Percentiles rank a stretch among this genome's conserved stretches.
Conservation (phyloP, 2,113 vertebrate genomes). For the Chamaea fasciata region DNA sequence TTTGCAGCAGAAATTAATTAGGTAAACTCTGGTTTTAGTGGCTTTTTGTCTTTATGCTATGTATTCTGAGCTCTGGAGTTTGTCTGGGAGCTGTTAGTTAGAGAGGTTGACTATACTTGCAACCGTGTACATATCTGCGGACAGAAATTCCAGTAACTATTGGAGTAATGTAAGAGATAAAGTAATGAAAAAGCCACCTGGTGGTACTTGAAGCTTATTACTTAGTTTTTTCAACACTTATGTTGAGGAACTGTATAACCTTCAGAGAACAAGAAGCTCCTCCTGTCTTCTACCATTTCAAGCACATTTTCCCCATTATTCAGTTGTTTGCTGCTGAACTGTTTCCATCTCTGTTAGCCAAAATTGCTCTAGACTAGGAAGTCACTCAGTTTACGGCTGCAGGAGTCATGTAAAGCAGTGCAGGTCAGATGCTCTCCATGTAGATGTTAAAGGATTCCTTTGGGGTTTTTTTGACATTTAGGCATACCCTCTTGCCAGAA, state of each 20-base stretch:
- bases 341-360: background rate
- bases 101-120: background rate
- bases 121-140: rapidly evolving
- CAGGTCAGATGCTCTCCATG: background rate
- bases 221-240: background rate
- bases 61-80: background rate
- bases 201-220: background rate
- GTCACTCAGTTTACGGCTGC: background rate
- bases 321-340: background rate
- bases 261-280: background rate
- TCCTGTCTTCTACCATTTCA: background rate
- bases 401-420: background rate
- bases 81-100: background rate
- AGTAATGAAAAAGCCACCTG: background rate
- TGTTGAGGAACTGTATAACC: background rate
- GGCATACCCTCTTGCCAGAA: background rate
- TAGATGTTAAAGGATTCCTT: background rate
- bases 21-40: background rate
- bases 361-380: background rate
- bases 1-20: background rate
- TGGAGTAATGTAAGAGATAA: background rate
- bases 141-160: background rate
- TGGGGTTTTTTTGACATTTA: background rate
- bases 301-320: background rate
- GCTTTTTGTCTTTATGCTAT: background rate